phyloP scores from a whole-genome alignment of 2,113 vertebrate species.

The Mustelus asterias region DNA sequence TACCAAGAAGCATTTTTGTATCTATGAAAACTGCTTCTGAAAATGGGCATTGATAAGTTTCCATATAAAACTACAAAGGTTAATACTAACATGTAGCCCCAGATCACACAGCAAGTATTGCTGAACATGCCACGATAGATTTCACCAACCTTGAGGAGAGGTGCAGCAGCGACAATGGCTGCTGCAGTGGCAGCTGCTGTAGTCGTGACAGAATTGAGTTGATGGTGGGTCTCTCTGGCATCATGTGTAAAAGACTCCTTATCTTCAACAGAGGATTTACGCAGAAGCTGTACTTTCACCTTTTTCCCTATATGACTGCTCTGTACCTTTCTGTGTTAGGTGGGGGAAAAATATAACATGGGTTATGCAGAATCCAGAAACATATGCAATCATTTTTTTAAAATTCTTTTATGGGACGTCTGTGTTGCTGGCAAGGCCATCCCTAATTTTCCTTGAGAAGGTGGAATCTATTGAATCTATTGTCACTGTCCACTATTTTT shows the following conservation, averaged over 20 bases:
- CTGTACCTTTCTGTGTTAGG: conserved; percentile 42
- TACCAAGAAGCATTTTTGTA: not conserved
- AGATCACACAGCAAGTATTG: not conserved
- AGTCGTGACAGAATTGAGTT: conserved; percentile 52
- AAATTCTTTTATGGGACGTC: too few species aligned
- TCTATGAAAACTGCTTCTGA: not conserved
- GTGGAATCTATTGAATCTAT: not conserved
- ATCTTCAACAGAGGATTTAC: conserved; percentile 42
- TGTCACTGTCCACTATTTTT: not conserved
- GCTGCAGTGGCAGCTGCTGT: conserved; percentile 71
- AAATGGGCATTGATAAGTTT: not conserved
- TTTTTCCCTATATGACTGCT: conserved; percentile 58
- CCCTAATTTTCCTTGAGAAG: too few species aligned
- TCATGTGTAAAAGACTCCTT: conserved; percentile 37
- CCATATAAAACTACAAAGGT: not conserved
- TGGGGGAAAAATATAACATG: not conserved
- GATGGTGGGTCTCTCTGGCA: conserved; percentile 38
- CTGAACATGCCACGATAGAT: not conserved
- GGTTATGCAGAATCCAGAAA: not conserved
- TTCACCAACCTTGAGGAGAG: conserved; percentile 64
- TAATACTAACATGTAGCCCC: not conserved
- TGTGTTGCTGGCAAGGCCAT: too few species aligned
- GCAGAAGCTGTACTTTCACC: conserved; percentile 71
- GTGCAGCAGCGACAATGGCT: conserved; percentile 65
- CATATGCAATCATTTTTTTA: not conserved